phyloP scores from a whole-genome alignment of 2,113 vertebrate species.

The Plestiodon gilberti region DNA sequence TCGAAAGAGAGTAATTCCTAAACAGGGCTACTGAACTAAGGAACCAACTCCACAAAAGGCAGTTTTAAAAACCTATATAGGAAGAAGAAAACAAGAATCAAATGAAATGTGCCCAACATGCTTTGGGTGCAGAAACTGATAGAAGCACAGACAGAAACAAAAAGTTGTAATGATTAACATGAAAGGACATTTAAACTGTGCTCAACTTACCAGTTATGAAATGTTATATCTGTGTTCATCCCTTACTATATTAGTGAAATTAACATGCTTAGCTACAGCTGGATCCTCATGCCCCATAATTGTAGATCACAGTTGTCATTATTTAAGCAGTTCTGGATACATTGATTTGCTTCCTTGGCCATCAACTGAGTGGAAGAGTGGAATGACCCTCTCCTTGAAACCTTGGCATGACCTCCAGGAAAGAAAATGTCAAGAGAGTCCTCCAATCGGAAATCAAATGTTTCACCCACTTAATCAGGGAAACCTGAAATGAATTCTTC shows the following conservation, averaged over 20 bases:
- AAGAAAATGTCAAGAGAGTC: background rate
- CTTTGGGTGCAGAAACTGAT: background rate
- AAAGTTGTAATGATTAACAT: background rate
- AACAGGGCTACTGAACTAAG: background rate
- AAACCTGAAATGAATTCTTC: background rate
- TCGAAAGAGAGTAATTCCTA: no score
- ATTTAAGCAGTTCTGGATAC: background rate
- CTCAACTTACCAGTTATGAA: background rate
- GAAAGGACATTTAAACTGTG: background rate
- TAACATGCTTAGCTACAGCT: background rate
- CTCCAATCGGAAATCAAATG: background rate
- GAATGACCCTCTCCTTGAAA: background rate
- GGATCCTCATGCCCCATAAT: background rate
- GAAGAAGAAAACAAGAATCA: background rate
- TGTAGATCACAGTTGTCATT: accelerated
- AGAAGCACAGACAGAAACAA: background rate
- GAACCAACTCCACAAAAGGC: background rate
- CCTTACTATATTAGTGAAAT: background rate
- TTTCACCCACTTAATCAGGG: background rate
- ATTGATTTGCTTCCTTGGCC: background rate
- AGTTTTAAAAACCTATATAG: background rate
- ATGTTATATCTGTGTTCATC: background rate
- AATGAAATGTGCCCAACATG: background rate
- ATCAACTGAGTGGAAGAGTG: background rate
- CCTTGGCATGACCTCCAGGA: background rate